Evolutionary conservation across 2,888 invertebrate species (phyloP), one percentile per base, ranked within the genome.

Genomic region (Sipha maydis): DNA sequence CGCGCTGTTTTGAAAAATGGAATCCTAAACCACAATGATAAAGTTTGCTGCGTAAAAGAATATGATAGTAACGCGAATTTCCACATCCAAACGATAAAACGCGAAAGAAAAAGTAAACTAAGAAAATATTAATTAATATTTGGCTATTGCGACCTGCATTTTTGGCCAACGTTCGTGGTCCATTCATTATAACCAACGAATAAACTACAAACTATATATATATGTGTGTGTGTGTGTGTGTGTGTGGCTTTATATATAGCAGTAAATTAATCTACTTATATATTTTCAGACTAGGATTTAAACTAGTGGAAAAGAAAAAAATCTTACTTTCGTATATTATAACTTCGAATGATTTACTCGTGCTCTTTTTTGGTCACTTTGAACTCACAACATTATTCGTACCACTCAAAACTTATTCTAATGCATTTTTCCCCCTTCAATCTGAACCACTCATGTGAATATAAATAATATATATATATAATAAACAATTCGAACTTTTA

Each of bases 101-200:
- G 38, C 31, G 1, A 38, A 67, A 67, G 3, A 69, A 69, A 67
- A 75, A 48, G 11, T 48, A 48, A 85, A 56, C 28, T 31, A 54
- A 38, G 54, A 73, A 79, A 79, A 79, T 79, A 73, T 86, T 85
- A 77, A 86, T 86, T 86, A 86, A 79, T 80, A 86, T 86, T 86
- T 86, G 79, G 86, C 86, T 79, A 71, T 86, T 38, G 73, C 56
- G 25, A 31, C 79, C 38, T 14, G 25, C 73, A 80, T 73, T 38
- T 54, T 86, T 86, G 86, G 79, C 79, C 28, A 28, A 73, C 73
- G 79, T 80, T 86, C 85, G 34, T 56, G 67, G n/a, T 1, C 28
- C 77, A 69, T 77, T 77, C 85, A 69, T 78, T 78, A 69, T 11
- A 69, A 19, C 48, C 48, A 54, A 31, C 69, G 48, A 85, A 85